Evolutionary conservation across 64 coral and sea anemone species (phyloP).

Genomic region (Pocillopora damicornis): DNA sequence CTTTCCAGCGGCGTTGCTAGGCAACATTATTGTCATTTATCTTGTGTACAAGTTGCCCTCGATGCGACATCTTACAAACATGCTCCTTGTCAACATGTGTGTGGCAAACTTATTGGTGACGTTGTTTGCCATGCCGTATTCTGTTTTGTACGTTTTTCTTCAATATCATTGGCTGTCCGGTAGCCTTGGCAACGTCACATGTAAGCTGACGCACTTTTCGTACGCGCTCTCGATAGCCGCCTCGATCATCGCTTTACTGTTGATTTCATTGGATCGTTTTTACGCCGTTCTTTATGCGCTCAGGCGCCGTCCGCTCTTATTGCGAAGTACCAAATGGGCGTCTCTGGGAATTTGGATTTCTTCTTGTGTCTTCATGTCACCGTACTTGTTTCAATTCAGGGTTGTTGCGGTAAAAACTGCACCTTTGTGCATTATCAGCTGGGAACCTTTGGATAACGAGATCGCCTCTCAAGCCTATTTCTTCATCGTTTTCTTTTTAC

Average conservation of each 20-base stretch:
- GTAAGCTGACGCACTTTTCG: slow-evolving; percentile 71
- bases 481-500: slow-evolving; percentile 46
- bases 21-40: slow-evolving; percentile 65
- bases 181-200: slow-evolving; percentile 42
- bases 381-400: slow-evolving; percentile 45
- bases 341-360: slow-evolving; percentile 57
- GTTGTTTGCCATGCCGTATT: slow-evolving; percentile 76
- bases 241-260: slow-evolving; percentile 62
- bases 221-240: slow-evolving; percentile 74
- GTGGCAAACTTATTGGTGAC: slow-evolving; percentile 76
- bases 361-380: slow-evolving; percentile 64
- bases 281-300: slow-evolving; percentile 73
- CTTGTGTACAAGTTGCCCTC: slow-evolving; percentile 58
- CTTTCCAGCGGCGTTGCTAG: slow-evolving; percentile 63
- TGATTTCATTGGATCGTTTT: slow-evolving; percentile 69
- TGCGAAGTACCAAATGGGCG: slow-evolving; percentile 54
- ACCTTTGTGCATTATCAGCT: slow-evolving; percentile 42
- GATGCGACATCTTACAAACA: slow-evolving; percentile 70
- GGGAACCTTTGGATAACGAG: slow-evolving; percentile 53
- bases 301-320: slow-evolving; percentile 25
- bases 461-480: slow-evolving; percentile 52
- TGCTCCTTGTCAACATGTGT: slow-evolving; percentile 84
- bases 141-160: slow-evolving; percentile 49
- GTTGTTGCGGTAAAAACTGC: background rate
- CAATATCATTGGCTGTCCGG: slow-evolving; percentile 51